A percentile compares a stretch with the other conserved stretches of the same genome.
Conservation (phyloP, 2,888 invertebrate genomes). For the Halocaridina rubra region DNA sequence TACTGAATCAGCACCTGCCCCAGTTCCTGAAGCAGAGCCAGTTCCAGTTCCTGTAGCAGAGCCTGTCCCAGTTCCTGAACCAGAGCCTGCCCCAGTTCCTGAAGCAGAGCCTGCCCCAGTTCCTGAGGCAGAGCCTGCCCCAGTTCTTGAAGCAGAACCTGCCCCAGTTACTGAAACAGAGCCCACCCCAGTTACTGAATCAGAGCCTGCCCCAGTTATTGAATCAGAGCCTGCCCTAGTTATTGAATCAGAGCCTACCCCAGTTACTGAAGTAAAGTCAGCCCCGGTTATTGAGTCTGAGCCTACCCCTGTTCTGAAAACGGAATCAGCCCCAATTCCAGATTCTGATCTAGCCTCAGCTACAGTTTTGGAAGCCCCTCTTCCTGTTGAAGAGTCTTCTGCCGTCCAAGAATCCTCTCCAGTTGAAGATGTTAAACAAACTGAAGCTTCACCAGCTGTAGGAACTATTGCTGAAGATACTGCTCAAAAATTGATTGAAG, state of each 20-base stretch:
- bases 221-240: constrained; percentile 18
- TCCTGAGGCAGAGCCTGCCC: not conserved
- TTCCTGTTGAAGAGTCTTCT: not conserved
- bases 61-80: not conserved
- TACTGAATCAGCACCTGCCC: not conserved
- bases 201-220: constrained; percentile 18
- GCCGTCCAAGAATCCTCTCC: constrained; percentile 14
- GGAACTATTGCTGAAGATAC: not conserved
- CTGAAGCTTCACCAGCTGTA: not conserved
- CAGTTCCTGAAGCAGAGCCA: not conserved
- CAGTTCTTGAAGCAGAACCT: not conserved
- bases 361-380: not conserved
- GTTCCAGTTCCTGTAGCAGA: not conserved
- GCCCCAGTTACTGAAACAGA: not conserved
- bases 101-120: constrained; percentile 24
- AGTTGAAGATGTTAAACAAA: not conserved
- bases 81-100: constrained; percentile 4
- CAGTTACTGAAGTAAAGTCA: not conserved
- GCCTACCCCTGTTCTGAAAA: not conserved
- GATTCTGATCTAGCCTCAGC: no score
- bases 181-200: constrained; percentile 1
- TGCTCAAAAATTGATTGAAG: no score
- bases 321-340: no score
- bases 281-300: constrained; percentile 6
- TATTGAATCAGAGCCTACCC: not conserved